Percentiles rank a stretch among this genome's conserved stretches.
Evolutionary conservation across 2,113 vertebrate genomes (phyloP).

Genomic region (Chroicocephalus ridibundus): DNA sequence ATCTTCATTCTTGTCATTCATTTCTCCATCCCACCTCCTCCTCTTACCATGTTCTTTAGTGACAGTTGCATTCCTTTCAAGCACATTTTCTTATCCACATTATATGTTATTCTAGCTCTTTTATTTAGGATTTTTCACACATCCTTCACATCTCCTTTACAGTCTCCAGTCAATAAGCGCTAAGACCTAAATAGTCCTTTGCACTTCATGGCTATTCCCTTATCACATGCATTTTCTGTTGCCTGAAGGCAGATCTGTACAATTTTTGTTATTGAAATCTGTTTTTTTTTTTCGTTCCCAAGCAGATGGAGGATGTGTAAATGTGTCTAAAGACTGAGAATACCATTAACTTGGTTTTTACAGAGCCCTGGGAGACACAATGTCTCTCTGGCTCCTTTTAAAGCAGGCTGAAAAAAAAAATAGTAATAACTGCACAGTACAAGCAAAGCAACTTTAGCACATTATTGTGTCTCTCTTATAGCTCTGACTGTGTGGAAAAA

Average conservation of each 20-base stretch:
- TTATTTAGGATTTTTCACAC: slow-evolving; percentile 72
- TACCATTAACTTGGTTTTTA: slow-evolving; percentile 58
- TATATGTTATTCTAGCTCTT: slow-evolving; percentile 43
- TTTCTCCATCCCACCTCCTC: background rate
- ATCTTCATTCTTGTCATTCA: slow-evolving; percentile 26
- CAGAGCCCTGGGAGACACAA: slow-evolving; percentile 37
- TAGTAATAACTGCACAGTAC: slow-evolving; percentile 17
- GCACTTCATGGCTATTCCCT: slow-evolving; percentile 67
- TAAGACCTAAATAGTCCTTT: slow-evolving; percentile 68
- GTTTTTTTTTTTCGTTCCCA: background rate
- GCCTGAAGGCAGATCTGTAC: slow-evolving; percentile 67
- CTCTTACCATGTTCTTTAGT: slow-evolving; percentile 7
- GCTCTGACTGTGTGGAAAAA: background rate
- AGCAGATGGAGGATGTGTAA: slow-evolving; percentile 69
- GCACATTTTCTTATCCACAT: slow-evolving; percentile 55
- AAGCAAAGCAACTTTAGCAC: slow-evolving; percentile 39
- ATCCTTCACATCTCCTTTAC: slow-evolving; percentile 68
- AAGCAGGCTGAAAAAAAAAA: slow-evolving; percentile 29
- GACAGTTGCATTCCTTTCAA: slow-evolving; percentile 49
- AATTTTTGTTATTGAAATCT: slow-evolving; percentile 71
- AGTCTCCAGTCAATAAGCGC: slow-evolving; percentile 51
- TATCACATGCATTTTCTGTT: slow-evolving; percentile 66
- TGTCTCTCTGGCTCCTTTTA: slow-evolving; percentile 42
- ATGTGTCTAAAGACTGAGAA: slow-evolving; percentile 70
- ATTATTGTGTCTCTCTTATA: slow-evolving; percentile 12